Evolutionary conservation across 2,797 vertebrate species (phyloP), one percentile per base, ranked within the genome.

Genomic region (Heliangelus exortis): DNA sequence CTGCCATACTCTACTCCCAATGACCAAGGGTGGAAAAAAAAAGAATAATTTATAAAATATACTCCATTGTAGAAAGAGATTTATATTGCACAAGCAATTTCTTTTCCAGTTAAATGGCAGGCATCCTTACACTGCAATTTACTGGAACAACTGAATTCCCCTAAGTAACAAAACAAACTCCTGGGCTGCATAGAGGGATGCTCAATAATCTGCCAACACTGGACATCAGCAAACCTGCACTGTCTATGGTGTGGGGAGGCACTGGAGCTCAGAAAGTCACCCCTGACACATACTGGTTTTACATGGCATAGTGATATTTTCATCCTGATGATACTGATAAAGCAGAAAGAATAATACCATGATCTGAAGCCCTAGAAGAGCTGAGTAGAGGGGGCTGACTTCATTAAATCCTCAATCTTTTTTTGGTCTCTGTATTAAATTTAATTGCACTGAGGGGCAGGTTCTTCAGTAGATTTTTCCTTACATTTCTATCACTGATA

Each of bases 31-130:
- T 18, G 12, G 66, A 67, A 79, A 80, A 51, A 53, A 36, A 51
- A 55, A 43, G 1, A 36, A 47, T 68, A 79, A 43, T 89, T 91
- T 90, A 86, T 34, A 87, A 93, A 94, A 89, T 41, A 57, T 34
- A 68, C 16, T 12, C 86, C 31, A 62, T 25, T 78, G 81, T n/a
- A 93, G 41, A 90, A 88, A 88, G 28, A 66, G 28, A 87, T 95
- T 95, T 94, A 68, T 92, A 45, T 75, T 93, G 65, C 73, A 80
- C 61, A 41, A 91, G 43, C 7, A 15, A 61, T 50, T 86, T 80
- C 53, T 93, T 96, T 94, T 87, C 47, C 89, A 90, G 81, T 79
- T 91, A 91, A 95, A 93, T 12, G 22, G 10, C 48, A 95, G 33
- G 19, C 25, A 68, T 88, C 53, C 36, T 93, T 92, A 92, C 91